Base-by-base conservation (phyloP, 2,888 invertebrate species). In the Seira sanloemensis region DNA sequence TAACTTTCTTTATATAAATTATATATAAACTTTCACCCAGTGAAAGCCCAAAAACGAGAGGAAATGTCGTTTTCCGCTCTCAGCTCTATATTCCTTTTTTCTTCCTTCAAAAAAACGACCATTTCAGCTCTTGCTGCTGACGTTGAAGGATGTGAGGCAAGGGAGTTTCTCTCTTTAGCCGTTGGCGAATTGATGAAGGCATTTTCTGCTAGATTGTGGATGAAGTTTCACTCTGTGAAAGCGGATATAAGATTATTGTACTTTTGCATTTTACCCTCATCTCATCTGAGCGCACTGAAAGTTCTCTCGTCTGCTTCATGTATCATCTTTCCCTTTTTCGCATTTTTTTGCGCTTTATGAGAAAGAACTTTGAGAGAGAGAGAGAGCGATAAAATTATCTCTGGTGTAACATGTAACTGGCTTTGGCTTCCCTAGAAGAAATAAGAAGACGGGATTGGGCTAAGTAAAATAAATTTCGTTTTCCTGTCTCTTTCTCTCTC, bases 151-250 rank as follows among this genome's bases (percentile, higher is more conserved):
- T 25, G 27, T 25, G 27, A 69, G 26, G 69, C 19, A 69, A 27
- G 69, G 69, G 69, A 69, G n/a, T 69, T 69, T 18, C 26, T n/a
- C n/a, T n/a, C n/a, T n/a, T n/a, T 9, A 23, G 16, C 23, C 67
- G 26, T 18, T 16, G 69, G 69, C 25, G 26, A 26, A 27, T 69
- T 25, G 24, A 25, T 24, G 67, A 25, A 12, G 67, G 58, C 58
- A 58, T 12, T n/a, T n/a, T n/a, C n/a, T n/a, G n/a, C n/a, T 58
- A 58, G 2, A 58, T 58, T 37, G 12, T 37, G 37, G 9, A 58
- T 4, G n/a, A 58, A n/a, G 18, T 9, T 58, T 12, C 12, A 58
- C 58, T 58, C 58, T 18, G 18, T 58, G n/a, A n/a, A n/a, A n/a
- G n/a, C n/a, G n/a, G n/a, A n/a, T n/a, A n/a, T n/a, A n/a, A n/a